A percentile compares a stretch with the other conserved stretches of the same genome.
Conservation (phyloP, 2,888 invertebrate species). For the Lagria hirta region DNA sequence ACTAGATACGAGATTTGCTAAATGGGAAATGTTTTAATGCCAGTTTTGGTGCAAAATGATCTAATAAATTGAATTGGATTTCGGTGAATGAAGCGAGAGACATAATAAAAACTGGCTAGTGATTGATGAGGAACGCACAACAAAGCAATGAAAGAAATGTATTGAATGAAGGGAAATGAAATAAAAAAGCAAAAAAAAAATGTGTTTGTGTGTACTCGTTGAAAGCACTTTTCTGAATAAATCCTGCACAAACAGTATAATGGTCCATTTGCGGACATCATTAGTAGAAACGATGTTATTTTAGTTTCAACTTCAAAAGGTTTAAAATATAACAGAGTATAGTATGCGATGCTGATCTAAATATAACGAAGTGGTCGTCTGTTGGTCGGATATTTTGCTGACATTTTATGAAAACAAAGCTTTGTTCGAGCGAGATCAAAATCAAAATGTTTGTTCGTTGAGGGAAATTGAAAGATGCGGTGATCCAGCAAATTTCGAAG, state of each 20-base stretch:
- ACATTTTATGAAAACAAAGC: slow-evolving; percentile 6
- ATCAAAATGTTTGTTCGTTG: no score
- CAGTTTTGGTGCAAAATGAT: no score
- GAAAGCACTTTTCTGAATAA: slow-evolving; percentile 28
- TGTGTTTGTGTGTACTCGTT: slow-evolving; percentile 6
- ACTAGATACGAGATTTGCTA: no score
- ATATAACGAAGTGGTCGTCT: no score
- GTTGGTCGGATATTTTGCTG: slow-evolving; percentile 3
- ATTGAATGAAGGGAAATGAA: slow-evolving; percentile 4
- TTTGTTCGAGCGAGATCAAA: no score
- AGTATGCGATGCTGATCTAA: slow-evolving; percentile 18
- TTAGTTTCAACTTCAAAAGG: slow-evolving; percentile 37
- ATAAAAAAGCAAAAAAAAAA: slow-evolving; percentile 4
- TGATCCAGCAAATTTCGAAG: no score
- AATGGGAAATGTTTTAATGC: no score
- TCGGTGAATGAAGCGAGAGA: slow-evolving; percentile 1
- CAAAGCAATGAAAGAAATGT: slow-evolving; percentile 23
- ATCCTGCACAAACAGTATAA: slow-evolving; percentile 41
- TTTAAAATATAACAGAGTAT: slow-evolving; percentile 22
- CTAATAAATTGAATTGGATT: slow-evolving; percentile 19
- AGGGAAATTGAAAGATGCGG: no score
- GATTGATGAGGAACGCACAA: slow-evolving; percentile 16
- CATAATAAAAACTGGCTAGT: slow-evolving; percentile 1
- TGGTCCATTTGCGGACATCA: slow-evolving; percentile 46
- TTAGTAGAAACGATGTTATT: slow-evolving; percentile 44